A percentile compares a stretch with the other conserved stretches of the same genome.
phyloP scores from a whole-genome alignment of 2,888 invertebrate species.

The Scaeva pyrastri region DNA sequence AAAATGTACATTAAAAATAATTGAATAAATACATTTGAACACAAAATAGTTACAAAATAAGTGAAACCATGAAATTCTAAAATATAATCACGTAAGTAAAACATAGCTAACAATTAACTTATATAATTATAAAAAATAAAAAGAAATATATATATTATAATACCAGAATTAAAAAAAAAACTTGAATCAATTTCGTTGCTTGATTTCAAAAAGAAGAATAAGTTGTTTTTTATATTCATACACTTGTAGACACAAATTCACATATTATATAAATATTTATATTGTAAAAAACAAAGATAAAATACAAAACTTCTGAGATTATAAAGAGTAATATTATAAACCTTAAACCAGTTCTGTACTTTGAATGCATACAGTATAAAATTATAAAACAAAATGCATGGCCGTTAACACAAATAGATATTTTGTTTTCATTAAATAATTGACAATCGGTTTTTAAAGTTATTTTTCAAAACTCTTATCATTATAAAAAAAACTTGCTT shows the following conservation, averaged over 20 bases:
- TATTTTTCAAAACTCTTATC: neutral
- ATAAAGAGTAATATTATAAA: slow-evolving; percentile 60
- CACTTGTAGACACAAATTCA: slow-evolving; percentile 73
- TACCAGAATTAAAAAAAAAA: slow-evolving; percentile 57
- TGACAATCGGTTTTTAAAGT: slow-evolving; percentile 18
- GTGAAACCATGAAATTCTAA: slow-evolving; percentile 76
- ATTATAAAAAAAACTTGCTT: slow-evolving; percentile 14
- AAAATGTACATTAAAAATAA: slow-evolving; percentile 73
- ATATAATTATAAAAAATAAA: slow-evolving; percentile 54
- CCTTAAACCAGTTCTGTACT: slow-evolving; percentile 58
- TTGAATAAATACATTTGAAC: slow-evolving; percentile 76
- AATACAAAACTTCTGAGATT: slow-evolving; percentile 64
- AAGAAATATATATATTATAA: slow-evolving; percentile 41
- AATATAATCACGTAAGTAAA: slow-evolving; percentile 73
- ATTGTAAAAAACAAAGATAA: slow-evolving; percentile 51
- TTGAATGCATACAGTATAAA: slow-evolving; percentile 60
- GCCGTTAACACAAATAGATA: slow-evolving; percentile 39
- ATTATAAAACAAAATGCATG: slow-evolving; percentile 52
- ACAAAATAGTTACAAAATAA: slow-evolving; percentile 73
- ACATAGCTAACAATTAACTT: slow-evolving; percentile 69
- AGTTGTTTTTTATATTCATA: slow-evolving; percentile 75
- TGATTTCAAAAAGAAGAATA: slow-evolving; percentile 66
- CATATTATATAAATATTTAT: slow-evolving; percentile 67
- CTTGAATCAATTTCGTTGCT: slow-evolving; percentile 69
- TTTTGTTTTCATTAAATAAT: slow-evolving; percentile 14